Conservation (phyloP, 2,113 vertebrate genomes). For the Phocoena sinus region DNA sequence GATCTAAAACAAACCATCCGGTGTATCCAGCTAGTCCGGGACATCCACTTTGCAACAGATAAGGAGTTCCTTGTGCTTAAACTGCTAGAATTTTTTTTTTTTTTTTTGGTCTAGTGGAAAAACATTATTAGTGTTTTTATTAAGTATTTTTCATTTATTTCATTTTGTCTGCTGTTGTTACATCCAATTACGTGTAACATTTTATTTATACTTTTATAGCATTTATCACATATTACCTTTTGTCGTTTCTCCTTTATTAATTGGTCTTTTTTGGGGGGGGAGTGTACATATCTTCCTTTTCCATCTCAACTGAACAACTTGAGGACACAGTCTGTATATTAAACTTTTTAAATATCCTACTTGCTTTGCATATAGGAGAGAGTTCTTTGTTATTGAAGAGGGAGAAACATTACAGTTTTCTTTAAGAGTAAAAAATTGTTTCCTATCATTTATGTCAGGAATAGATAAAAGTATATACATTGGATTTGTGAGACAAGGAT, state of each 20-base stretch:
- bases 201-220: not conserved
- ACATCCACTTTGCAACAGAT: conserved; percentile 44
- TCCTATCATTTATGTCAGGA: not conserved
- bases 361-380: not conserved
- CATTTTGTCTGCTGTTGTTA: conserved; percentile 17
- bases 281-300: not conserved
- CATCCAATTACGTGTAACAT: not conserved
- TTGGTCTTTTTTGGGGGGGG: not conserved
- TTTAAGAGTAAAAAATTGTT: not conserved
- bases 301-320: not conserved
- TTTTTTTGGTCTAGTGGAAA: not conserved
- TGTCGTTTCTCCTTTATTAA: conserved; percentile 24
- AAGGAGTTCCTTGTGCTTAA: conserved; percentile 56
- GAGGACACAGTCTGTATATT: not conserved
- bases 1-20: conserved; percentile 68
- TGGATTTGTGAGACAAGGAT: not conserved
- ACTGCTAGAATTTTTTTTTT: not conserved
- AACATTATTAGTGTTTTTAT: conserved; percentile 21
- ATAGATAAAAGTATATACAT: not conserved
- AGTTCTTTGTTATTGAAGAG: conserved; percentile 1
- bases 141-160: not conserved
- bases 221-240: not conserved
- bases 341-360: not conserved
- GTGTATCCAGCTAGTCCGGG: conserved; percentile 44
- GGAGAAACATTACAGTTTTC: not conserved